Evolutionary conservation across 2,113 vertebrate genomes (phyloP).

Genomic region (Vulpes lagopus): DNA sequence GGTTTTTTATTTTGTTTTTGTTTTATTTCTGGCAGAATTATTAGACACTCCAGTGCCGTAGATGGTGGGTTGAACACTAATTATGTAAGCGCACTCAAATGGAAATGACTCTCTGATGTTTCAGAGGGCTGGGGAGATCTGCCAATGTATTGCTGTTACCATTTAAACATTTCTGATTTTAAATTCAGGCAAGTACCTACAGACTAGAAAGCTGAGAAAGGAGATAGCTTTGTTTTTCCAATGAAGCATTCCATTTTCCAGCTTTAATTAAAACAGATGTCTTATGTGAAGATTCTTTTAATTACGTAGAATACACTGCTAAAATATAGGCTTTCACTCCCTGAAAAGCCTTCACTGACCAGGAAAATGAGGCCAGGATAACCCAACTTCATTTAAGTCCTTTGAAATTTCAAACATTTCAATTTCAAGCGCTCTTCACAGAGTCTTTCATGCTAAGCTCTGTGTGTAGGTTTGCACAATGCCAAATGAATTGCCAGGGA

Average conservation of each 20-base stretch:
- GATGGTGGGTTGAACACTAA: neutral
- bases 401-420: conserved; percentile 70
- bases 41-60: neutral
- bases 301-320: conserved; percentile 34
- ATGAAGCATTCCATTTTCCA: conserved; percentile 34
- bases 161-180: conserved; percentile 45
- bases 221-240: conserved; percentile 73
- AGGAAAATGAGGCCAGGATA: conserved; percentile 51
- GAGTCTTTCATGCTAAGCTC: neutral
- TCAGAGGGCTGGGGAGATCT: conserved; percentile 1
- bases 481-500: neutral
- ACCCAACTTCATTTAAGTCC: conserved; percentile 42
- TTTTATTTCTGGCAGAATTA: neutral
- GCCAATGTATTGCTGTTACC: neutral
- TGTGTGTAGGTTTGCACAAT: neutral
- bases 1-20: neutral
- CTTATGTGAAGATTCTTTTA: conserved; percentile 65
- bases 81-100: neutral
- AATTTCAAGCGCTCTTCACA: conserved; percentile 57
- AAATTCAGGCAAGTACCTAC: conserved; percentile 39
- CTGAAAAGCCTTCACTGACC: conserved; percentile 56
- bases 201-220: conserved; percentile 57
- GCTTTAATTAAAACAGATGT: conserved; percentile 77
- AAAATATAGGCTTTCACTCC: conserved; percentile 32
- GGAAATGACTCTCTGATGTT: neutral